Evolutionary conservation across 2,888 invertebrate genomes (phyloP).

Genomic region (Scaptodrosophila latifasciaeformis): DNA sequence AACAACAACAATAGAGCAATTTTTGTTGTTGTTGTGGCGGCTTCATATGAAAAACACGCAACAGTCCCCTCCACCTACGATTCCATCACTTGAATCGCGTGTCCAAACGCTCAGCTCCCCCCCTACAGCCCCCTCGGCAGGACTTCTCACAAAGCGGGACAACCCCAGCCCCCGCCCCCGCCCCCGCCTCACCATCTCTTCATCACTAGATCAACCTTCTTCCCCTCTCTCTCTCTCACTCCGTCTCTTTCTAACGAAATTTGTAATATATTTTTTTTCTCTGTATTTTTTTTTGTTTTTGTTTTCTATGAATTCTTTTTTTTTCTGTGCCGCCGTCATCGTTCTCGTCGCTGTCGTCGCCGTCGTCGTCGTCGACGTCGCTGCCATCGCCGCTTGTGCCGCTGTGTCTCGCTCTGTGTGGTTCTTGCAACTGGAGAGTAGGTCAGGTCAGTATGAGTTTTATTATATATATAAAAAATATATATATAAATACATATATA

Average conservation of each 20-base stretch:
- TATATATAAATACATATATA: not conserved
- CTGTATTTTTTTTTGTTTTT: not conserved
- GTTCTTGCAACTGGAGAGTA: slow-evolving; percentile 49
- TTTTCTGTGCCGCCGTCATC: slow-evolving; percentile 6
- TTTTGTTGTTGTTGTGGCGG: slow-evolving; percentile 38
- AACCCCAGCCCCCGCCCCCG: no score
- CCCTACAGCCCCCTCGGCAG: slow-evolving; percentile 28
- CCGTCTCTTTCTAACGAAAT: no score
- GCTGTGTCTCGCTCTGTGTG: slow-evolving; percentile 10
- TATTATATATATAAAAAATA: slow-evolving; percentile 34
- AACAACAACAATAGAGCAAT: slow-evolving; percentile 23
- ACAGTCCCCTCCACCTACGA: slow-evolving; percentile 44
- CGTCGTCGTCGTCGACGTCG: slow-evolving; percentile 19
- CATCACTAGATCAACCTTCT: no score
- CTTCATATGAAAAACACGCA: slow-evolving; percentile 58
- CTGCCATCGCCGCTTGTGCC: slow-evolving; percentile 14
- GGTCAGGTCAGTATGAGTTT: slow-evolving; percentile 63
- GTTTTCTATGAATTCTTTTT: not conserved
- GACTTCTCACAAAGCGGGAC: slow-evolving; percentile 29
- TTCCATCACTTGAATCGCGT: slow-evolving; percentile 25
- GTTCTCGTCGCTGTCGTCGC: slow-evolving; percentile 15
- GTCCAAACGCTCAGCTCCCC: slow-evolving; percentile 22
- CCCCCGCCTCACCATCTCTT: no score
- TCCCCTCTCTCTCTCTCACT: no score
- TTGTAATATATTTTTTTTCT: not conserved